A percentile compares a stretch with the other conserved stretches of the same genome.
Conservation (phyloP, 2,113 vertebrate species). For the Lepus timidus region DNA sequence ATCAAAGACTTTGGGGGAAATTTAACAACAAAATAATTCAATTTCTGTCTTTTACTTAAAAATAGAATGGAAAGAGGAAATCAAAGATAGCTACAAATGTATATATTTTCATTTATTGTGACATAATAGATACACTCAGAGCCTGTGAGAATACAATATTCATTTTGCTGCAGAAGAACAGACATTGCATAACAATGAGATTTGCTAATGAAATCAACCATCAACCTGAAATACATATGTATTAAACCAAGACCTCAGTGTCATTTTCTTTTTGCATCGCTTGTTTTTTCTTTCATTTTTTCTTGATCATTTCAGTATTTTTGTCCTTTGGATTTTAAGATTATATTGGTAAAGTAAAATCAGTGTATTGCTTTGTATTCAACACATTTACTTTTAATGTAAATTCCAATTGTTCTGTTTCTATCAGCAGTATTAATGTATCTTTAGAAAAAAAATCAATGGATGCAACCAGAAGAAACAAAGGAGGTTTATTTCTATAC, state of each 20-base stretch:
- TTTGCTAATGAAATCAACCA: conserved; percentile 99
- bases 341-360: conserved; percentile 81
- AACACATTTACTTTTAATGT: conserved; percentile 80
- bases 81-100: conserved; percentile 74
- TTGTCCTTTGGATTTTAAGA: conserved; percentile 83
- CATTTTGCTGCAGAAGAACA: conserved; percentile 99
- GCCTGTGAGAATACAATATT: conserved; percentile 96
- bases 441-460: conserved; percentile 83
- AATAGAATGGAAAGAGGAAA: conserved; percentile 72
- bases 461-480: conserved; percentile 82
- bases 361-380: conserved; percentile 69
- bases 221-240: conserved; percentile 99
- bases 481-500: conserved; percentile 79
- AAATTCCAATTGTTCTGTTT: conserved; percentile 80
- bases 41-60: conserved; percentile 69
- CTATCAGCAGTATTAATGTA: conserved; percentile 81
- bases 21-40: conserved; percentile 60
- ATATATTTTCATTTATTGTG: conserved; percentile 81
- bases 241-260: conserved; percentile 97
- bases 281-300: conserved; percentile 92
- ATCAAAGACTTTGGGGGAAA: conserved; percentile 53
- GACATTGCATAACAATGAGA: conserved; percentile 99
- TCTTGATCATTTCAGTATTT: conserved; percentile 87
- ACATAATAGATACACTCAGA: conserved; percentile 83
- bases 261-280: conserved; percentile 97